phyloP scores from a whole-genome alignment of 2,797 vertebrate species.

The Liparis tanakae region DNA sequence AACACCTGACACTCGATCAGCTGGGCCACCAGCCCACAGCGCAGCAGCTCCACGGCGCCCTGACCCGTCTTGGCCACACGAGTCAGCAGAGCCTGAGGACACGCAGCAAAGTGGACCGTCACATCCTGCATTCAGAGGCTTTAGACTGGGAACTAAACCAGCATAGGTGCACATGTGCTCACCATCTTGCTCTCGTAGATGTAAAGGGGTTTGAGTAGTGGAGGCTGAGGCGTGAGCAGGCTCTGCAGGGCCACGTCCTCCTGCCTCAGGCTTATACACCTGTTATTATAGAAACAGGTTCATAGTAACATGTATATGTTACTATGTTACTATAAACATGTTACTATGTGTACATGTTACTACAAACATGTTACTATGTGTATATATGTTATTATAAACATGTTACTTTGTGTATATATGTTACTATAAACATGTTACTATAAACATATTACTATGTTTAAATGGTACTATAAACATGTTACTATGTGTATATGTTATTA shows the following conservation, averaged over 20 bases:
- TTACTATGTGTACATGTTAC: too few species aligned
- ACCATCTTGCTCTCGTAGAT: constrained; percentile 99
- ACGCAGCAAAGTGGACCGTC: constrained; percentile 4
- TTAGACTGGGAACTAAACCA: not conserved
- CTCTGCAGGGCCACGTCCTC: constrained; percentile 91
- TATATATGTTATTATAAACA: too few species aligned
- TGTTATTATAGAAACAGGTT: too few species aligned
- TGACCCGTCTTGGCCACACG: constrained; percentile 93
- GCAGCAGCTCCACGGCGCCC: constrained; percentile 91
- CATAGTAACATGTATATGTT: too few species aligned
- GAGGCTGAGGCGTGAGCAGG: constrained; percentile 92
- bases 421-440: too few species aligned
- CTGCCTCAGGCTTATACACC: constrained; percentile 92
- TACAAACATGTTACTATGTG: too few species aligned
- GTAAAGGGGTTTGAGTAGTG: constrained; percentile 94
- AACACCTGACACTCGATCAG: constrained; percentile 96
- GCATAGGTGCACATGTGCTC: constrained; percentile 41
- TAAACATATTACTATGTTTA: too few species aligned
- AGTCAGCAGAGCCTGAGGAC: constrained; percentile 91
- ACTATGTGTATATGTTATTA: too few species aligned
- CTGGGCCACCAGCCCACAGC: constrained; percentile 92
- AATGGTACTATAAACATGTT: too few species aligned
- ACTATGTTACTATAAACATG: too few species aligned
- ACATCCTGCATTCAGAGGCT: not conserved
- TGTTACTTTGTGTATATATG: too few species aligned